phyloP scores from a whole-genome alignment of 2,888 invertebrate species.

The Drosophila multiciliata region DNA sequence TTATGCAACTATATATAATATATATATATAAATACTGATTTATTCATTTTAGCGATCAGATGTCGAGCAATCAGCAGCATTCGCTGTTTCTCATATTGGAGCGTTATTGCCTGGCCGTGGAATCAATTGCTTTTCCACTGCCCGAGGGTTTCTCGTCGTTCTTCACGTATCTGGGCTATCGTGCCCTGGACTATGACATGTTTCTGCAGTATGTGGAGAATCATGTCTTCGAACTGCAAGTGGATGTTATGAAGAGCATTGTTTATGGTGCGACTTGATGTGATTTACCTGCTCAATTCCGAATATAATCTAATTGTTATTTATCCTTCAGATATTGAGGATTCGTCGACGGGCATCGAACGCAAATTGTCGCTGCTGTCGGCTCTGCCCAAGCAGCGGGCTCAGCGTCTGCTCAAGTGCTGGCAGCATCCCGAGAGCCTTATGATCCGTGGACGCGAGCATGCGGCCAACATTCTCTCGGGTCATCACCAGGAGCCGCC shows the following conservation, averaged over 20 bases:
- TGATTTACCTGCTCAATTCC: neutral
- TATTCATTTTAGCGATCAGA: conserved; percentile 88
- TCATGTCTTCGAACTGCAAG: conserved; percentile 94
- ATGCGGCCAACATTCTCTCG: conserved; percentile 91
- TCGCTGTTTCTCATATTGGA: conserved; percentile 92
- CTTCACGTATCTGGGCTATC: conserved; percentile 94
- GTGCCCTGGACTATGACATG: conserved; percentile 90
- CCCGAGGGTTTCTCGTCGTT: conserved; percentile 95
- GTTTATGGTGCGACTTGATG: conserved; percentile 88
- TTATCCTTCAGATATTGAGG: conserved; percentile 84
- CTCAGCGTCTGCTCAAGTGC: conserved; percentile 90
- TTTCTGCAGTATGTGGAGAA: conserved; percentile 94
- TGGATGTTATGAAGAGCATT: conserved; percentile 94
- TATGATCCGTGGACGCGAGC: conserved; percentile 91
- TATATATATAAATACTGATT: neutral
- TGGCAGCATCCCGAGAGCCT: conserved; percentile 92
- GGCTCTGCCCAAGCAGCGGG: conserved; percentile 91
- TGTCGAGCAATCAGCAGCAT: conserved; percentile 89
- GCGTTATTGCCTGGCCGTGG: conserved; percentile 92
- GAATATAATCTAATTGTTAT: neutral
- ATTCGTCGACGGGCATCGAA: conserved; percentile 87
- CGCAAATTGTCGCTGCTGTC: conserved; percentile 91
- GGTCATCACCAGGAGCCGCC: conserved; percentile 87
- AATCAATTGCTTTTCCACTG: conserved; percentile 92
- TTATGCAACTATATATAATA: neutral